These are phyloP conservation scores for Galagoides demidoff DNA, from an alignment of 2,797 vertebrate genomes.

Conservation along the genomic window DNA sequence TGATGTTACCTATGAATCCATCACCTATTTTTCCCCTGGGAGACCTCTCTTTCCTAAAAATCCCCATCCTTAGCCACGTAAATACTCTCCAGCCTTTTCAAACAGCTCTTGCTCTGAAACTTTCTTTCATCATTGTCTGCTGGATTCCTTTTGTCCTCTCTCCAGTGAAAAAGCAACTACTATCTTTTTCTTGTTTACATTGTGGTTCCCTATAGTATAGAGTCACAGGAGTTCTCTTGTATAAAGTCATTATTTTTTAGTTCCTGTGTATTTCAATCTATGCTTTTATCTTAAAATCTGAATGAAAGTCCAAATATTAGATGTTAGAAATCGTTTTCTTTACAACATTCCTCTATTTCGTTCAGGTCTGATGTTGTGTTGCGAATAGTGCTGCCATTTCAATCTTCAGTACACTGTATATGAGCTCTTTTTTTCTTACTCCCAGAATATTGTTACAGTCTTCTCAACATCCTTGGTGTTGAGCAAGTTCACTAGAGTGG, in stretches of 20 bases:
- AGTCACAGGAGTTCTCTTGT: not conserved
- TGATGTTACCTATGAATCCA: not conserved
- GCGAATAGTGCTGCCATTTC: not conserved
- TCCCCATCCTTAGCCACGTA: not conserved
- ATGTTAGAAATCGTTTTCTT: not conserved
- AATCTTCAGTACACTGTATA: not conserved
- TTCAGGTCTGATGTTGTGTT: not conserved
- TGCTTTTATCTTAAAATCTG: conserved; percentile 1
- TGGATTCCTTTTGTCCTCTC: not conserved
- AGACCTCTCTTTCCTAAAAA: not conserved
- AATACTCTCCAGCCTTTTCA: not conserved
- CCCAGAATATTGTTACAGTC: not conserved
- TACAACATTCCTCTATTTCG: not conserved
- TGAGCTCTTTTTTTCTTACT: not conserved
- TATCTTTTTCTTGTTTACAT: not conserved
- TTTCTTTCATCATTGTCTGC: not conserved
- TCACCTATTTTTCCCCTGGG: not conserved
- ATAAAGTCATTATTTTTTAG: not conserved
- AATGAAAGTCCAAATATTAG: not conserved
- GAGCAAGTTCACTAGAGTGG: not conserved
- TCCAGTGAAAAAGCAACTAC: not conserved
- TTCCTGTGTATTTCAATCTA: not conserved
- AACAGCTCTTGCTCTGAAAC: not conserved
- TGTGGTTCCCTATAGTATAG: not conserved
- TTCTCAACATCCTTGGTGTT: not conserved